Conservation (phyloP, 2,113 vertebrate genomes). For the Eclectus roratus region DNA sequence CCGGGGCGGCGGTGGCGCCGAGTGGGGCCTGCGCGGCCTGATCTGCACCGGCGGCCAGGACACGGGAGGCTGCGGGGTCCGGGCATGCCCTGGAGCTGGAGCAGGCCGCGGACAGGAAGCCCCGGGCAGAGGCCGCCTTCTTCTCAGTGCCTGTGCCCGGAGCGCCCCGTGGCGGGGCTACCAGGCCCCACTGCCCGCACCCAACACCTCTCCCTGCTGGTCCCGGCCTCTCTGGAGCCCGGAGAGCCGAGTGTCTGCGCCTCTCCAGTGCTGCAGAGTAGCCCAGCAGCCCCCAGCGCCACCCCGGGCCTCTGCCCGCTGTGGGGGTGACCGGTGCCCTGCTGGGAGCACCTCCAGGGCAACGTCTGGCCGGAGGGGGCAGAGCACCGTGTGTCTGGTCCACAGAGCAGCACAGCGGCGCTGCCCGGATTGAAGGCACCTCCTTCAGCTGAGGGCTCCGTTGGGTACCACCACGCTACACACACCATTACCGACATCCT, state of each 20-base stretch:
- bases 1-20: too few species aligned
- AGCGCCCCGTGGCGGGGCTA: neutral
- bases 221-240: neutral
- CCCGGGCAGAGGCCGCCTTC: neutral
- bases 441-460: rapidly evolving
- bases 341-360: neutral
- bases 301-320: neutral
- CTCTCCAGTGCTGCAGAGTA: neutral
- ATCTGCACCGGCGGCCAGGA: too few species aligned
- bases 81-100: too few species aligned
- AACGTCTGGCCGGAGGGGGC: neutral
- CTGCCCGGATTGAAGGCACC: neutral
- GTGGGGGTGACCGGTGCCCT: neutral
- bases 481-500: rapidly evolving
- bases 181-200: too few species aligned
- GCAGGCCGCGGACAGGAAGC: too few species aligned
- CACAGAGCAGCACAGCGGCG: neutral
- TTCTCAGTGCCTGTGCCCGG: too few species aligned
- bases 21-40: too few species aligned
- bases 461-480: rapidly evolving
- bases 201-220: neutral
- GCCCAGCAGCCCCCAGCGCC: neutral
- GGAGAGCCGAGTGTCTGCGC: neutral
- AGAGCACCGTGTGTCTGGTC: neutral
- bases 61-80: neutral